A percentile compares a stretch with the other conserved stretches of the same genome.
Evolutionary conservation across 1,140 invertebrate genomes (phyloP).

Genomic region (Vanessa tameamea): DNA sequence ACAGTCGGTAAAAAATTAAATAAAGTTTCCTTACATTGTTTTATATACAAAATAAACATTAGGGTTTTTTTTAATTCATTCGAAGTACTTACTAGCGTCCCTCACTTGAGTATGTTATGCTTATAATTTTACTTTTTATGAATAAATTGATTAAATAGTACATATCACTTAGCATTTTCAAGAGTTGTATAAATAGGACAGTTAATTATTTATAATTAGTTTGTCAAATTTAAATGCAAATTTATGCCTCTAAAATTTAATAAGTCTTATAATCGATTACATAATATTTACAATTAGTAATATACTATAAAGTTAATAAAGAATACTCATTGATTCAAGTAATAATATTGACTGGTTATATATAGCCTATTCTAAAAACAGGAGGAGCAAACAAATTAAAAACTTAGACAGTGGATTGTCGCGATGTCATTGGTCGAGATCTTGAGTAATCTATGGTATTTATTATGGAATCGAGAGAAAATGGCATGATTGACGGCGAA

Average conservation of each 20-base stretch:
- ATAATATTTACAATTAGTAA: not conserved
- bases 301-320: not conserved
- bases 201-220: not conserved
- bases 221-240: conserved; percentile 9
- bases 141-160: no score
- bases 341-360: not conserved
- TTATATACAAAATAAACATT: conserved; percentile 24
- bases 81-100: not conserved
- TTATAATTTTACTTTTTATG: not conserved
- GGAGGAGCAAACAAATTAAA: no score
- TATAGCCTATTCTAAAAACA: not conserved
- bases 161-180: no score
- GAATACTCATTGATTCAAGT: not conserved
- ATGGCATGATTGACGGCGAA: no score
- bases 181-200: no score
- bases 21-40: conserved; percentile 24
- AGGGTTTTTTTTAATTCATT: not conserved
- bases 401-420: no score
- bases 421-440: no score
- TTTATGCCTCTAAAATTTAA: not conserved
- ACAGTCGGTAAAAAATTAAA: conserved; percentile 33
- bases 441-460: no score
- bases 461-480: no score
- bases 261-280: not conserved
- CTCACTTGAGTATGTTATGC: not conserved